Base-by-base conservation (phyloP, 2,113 vertebrate species). In the Callaeas wilsoni region DNA sequence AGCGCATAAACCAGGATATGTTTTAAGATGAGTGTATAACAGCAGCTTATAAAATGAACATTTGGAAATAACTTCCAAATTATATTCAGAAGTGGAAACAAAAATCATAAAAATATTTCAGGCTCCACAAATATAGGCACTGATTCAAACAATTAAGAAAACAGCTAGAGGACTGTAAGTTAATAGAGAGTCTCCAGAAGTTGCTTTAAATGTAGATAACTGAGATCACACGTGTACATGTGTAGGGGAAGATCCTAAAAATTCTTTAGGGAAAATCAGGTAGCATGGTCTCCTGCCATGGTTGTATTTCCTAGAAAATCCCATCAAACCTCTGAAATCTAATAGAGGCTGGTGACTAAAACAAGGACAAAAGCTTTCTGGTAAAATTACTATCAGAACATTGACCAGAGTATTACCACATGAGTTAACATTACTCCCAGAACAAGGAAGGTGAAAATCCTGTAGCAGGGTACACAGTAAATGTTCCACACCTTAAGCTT, bases 31-130 rank as follows among this genome's bases (percentile, higher is more conserved):
- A 37, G 5, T 21, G 19, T 87, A 12, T 68, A 89, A 81, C 16
- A 73, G 37, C 29, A 79, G 41, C 56, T 96, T 97, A 89, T 93
- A 94, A 96, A 96, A 76, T 41, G 60, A 95, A 89, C 62, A 37
- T 96, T 95, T 92, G 88, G 89, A 97, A 96, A 86, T 87, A 96
- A 89, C 69, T 97, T 96, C 87, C 83, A 95, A 96, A 91, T 92
- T 93, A 87, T 89, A 87, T 62, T 50, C 53, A 83, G 73, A 96
- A 81, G 53, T 93, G 53, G 85, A 96, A 97, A 93, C 30, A 91
- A 87, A 92, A 96, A 75, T 93, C 68, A 77, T 93, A 96, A 97
- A 97, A 96, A 96, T 95, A 96, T 96, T 96, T 97, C 79, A 94
- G 69, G 60, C 50, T 97, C 86, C 95, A 94, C 73, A 97, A 85